These are phyloP conservation scores for Gracilinanus agilis DNA, from an alignment of 2,113 vertebrate species.

Conservation along the genomic window DNA sequence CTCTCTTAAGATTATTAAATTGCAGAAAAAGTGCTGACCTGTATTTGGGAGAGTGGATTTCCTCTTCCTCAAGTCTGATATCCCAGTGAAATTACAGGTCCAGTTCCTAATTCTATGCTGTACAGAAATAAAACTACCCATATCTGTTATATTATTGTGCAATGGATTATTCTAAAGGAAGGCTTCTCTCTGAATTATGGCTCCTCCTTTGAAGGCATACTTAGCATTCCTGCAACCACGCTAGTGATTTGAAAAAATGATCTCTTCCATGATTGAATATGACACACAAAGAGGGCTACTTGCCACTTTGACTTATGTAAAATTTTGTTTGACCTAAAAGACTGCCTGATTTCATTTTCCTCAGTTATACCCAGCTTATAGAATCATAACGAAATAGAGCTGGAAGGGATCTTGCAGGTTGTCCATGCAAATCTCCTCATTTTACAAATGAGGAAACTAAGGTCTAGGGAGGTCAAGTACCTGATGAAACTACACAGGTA, in stretches of 20 bases:
- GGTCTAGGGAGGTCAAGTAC: too few relatives aligned
- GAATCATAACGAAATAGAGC: neutral
- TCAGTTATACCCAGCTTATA: neutral
- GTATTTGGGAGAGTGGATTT: neutral
- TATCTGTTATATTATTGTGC: neutral
- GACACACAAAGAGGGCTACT: neutral
- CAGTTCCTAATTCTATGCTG: neutral
- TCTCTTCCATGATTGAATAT: neutral
- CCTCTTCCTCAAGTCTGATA: neutral
- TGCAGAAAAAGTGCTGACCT: neutral
- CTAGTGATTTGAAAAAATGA: neutral
- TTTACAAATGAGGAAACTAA: too few relatives aligned
- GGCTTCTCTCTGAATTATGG: neutral
- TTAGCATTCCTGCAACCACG: neutral
- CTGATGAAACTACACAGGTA: neutral
- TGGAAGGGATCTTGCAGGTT: neutral
- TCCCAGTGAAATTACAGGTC: neutral
- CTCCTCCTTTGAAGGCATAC: neutral
- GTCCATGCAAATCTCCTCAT: neutral
- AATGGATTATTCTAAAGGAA: neutral
- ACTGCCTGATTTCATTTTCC: neutral
- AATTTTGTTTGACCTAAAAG: neutral
- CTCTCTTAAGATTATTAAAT: neutral
- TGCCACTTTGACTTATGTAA: neutral
- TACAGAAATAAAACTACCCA: neutral